phyloP scores from a whole-genome alignment of 2,113 vertebrate species.

The Eulemur rufifrons region DNA sequence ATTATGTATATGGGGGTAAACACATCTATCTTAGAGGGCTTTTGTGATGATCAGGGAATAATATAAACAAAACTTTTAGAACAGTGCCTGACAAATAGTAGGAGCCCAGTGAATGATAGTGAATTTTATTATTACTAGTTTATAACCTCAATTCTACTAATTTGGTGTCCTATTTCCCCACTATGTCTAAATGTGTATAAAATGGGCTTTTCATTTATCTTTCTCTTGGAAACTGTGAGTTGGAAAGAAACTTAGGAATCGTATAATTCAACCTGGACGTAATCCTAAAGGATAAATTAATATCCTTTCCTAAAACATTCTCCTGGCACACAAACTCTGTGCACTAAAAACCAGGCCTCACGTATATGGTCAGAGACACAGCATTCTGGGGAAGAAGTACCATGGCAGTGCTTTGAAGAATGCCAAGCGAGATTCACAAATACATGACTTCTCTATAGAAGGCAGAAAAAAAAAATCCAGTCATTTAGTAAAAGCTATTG shows the following conservation, averaged over 20 bases:
- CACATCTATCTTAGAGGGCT: neutral
- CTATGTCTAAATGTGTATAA: neutral
- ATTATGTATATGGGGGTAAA: neutral
- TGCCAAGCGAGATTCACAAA: conserved; percentile 74
- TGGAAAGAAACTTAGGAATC: conserved; percentile 26
- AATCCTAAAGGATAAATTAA: conserved; percentile 76
- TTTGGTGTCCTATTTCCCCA: neutral
- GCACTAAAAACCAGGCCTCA: conserved; percentile 67
- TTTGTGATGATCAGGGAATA: neutral
- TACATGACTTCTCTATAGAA: conserved; percentile 72
- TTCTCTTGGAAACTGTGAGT: neutral
- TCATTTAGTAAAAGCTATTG: conserved; percentile 71
- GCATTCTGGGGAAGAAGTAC: conserved; percentile 56
- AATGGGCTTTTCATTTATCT: conserved; percentile 9
- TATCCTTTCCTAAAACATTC: conserved; percentile 66
- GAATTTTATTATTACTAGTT: neutral
- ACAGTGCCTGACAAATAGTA: neutral
- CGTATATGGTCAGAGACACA: conserved; percentile 63
- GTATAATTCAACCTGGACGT: neutral
- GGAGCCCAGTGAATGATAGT: neutral
- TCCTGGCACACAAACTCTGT: conserved; percentile 39
- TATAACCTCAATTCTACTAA: neutral
- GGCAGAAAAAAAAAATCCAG: conserved; percentile 66
- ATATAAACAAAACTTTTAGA: neutral
- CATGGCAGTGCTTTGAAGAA: conserved; percentile 71